A percentile compares a stretch with the other conserved stretches of the same genome.
phyloP scores from a whole-genome alignment of 2,113 vertebrate genomes.

The Prunella fulvescens region DNA sequence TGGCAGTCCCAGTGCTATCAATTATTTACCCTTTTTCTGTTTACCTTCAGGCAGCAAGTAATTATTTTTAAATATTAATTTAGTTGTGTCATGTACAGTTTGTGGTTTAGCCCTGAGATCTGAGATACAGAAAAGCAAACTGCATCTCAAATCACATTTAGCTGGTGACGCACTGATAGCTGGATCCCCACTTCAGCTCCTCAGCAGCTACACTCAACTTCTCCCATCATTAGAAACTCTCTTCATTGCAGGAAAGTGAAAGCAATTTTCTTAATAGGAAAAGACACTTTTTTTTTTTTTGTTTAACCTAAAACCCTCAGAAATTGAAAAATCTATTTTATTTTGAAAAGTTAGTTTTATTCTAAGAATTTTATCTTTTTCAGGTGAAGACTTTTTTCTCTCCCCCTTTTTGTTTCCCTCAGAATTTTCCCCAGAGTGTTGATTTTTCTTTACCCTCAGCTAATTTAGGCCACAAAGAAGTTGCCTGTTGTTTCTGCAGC shows the following conservation, averaged over 20 bases:
- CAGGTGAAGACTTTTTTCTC: neutral
- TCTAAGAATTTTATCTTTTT: neutral
- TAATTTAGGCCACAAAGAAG: neutral
- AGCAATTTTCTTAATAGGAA: neutral
- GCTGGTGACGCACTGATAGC: neutral
- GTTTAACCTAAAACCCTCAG: neutral
- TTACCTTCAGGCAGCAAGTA: conserved; percentile 83
- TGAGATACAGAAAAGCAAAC: conserved; percentile 51
- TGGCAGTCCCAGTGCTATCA: conserved; percentile 75
- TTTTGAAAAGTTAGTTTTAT: neutral
- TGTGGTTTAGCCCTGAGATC: conserved; percentile 64
- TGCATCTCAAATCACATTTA: conserved; percentile 54
- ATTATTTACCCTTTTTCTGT: conserved; percentile 84
- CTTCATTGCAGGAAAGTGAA: neutral
- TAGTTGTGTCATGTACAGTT: conserved; percentile 82
- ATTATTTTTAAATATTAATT: conserved; percentile 92
- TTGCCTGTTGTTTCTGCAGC: neutral
- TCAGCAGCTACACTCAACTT: conserved; percentile 5
- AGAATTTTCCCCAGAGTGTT: neutral
- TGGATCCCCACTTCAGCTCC: neutral
- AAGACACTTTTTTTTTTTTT: neutral
- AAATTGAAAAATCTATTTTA: neutral
- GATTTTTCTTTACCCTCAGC: neutral
- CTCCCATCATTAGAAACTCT: neutral
- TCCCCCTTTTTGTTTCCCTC: neutral